A percentile compares a stretch with the other conserved stretches of the same genome.
These are phyloP conservation scores for Entomyzon cyanotis DNA, from an alignment of 2,113 vertebrate genomes.

Conservation along the genomic window DNA sequence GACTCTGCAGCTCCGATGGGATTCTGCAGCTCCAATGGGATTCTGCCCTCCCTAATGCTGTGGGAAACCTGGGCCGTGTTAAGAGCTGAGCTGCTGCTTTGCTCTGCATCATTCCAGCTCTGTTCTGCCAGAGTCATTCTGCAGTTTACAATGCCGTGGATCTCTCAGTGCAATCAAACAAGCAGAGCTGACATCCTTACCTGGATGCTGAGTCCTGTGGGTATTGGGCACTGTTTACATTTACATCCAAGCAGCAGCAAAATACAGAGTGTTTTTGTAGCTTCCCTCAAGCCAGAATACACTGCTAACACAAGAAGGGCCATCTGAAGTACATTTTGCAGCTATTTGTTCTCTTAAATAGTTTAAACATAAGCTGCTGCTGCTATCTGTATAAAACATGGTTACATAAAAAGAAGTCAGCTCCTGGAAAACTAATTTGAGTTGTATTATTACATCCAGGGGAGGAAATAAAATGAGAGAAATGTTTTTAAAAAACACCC, in stretches of 20 bases:
- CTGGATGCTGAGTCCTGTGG: not conserved
- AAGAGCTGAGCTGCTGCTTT: not conserved
- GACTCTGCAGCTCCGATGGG: not conserved
- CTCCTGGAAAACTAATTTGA: constrained; percentile 42
- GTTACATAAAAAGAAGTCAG: constrained; percentile 39
- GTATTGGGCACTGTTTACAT: not conserved
- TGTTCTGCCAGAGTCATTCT: not conserved
- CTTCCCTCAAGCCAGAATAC: not conserved
- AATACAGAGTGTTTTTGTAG: not conserved
- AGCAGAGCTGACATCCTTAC: not conserved
- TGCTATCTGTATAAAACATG: constrained; percentile 38
- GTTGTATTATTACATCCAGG: constrained; percentile 23
- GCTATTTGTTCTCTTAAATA: constrained; percentile 70
- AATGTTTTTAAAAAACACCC: not conserved
- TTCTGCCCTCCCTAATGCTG: not conserved
- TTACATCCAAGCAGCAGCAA: not conserved
- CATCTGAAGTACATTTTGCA: constrained; percentile 37
- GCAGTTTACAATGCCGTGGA: not conserved
- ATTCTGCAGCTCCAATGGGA: not conserved
- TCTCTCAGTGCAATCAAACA: not conserved
- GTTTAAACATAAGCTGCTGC: constrained; percentile 56
- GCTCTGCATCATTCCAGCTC: not conserved
- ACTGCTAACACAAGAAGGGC: not conserved
- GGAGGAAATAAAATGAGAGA: not conserved
- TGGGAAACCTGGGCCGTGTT: not conserved